These are phyloP conservation scores for Vimba vimba DNA, from an alignment of 2,113 vertebrate genomes.

Conservation along the genomic window DNA sequence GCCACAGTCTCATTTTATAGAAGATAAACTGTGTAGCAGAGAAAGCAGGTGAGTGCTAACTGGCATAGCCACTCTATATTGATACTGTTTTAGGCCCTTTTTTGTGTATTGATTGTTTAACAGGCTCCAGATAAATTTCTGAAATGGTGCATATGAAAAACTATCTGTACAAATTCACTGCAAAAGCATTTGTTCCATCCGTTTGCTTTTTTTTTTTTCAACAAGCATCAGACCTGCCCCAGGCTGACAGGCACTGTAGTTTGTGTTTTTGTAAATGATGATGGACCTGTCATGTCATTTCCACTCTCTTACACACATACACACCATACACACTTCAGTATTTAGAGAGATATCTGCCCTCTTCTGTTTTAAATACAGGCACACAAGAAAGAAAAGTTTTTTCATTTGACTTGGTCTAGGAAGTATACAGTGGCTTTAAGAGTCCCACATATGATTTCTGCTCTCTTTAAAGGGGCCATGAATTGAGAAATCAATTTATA, in stretches of 20 bases:
- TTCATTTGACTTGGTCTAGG: not conserved
- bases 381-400: not conserved
- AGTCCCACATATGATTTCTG: not conserved
- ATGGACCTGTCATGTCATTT: conserved; percentile 6
- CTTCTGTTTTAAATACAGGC: not conserved
- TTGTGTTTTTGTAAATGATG: conserved; percentile 36
- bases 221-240: not conserved
- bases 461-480: not conserved
- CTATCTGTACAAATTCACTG: not conserved
- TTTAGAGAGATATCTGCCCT: not conserved
- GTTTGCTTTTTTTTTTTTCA: not conserved
- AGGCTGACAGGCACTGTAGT: not conserved
- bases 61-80: not conserved
- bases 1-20: not conserved
- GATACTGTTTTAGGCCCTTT: not conserved
- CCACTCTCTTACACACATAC: not conserved
- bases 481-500: too few relatives aligned
- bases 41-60: conserved; percentile 16
- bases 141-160: not conserved
- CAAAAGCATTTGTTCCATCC: conserved; percentile 8
- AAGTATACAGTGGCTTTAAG: not conserved
- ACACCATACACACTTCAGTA: not conserved
- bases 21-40: not conserved
- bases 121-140: not conserved
- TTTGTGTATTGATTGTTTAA: conserved; percentile 10